Conservation (phyloP, 1,140 invertebrate genomes). For the Trachymyrmex cornetzi region DNA sequence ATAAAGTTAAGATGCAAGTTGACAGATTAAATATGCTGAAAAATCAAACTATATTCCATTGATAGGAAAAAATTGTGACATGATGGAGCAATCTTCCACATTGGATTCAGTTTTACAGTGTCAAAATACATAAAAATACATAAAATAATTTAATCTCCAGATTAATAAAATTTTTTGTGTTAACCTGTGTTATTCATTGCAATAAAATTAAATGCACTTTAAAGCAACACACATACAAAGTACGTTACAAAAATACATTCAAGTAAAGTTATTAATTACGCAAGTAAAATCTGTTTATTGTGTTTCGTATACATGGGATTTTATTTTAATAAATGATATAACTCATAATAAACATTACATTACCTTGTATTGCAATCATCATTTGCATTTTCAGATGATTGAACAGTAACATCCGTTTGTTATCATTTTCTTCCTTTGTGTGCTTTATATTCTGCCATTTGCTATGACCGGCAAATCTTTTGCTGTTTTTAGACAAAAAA, state of each 20-base stretch:
- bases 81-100: too few species aligned
- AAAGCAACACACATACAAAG: not conserved
- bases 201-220: not conserved
- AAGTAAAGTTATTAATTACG: conserved; percentile 9
- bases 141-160: too few species aligned
- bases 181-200: not conserved
- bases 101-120: too few species aligned
- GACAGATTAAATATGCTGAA: too few species aligned
- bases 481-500: conserved; percentile 57
- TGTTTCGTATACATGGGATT: not conserved
- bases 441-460: conserved; percentile 93
- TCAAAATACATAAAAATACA: too few species aligned
- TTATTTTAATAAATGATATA: not conserved
- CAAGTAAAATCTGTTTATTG: not conserved
- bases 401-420: conserved; percentile 85
- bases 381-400: conserved; percentile 86
- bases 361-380: conserved; percentile 87
- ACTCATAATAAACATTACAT: conserved; percentile 44
- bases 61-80: too few species aligned
- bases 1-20: too few species aligned
- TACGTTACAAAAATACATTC: not conserved
- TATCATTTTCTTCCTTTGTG: conserved; percentile 89
- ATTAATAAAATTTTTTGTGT: too few species aligned
- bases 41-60: too few species aligned
- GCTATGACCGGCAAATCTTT: conserved; percentile 89